Conservation (phyloP, 2,888 invertebrate genomes). For the Harmothoe impar region DNA sequence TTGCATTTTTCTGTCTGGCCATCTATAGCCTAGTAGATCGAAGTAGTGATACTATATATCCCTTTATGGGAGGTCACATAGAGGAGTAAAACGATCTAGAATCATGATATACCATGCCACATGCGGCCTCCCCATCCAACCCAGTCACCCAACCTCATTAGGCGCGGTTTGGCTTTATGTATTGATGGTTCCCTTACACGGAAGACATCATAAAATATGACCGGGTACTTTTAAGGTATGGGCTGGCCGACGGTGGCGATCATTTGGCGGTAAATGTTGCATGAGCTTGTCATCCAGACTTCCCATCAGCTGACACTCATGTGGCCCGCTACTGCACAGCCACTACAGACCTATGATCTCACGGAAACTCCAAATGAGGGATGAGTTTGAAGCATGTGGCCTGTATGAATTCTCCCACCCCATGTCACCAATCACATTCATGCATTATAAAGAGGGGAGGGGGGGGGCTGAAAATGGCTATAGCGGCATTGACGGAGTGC, state of each 20-base stretch:
- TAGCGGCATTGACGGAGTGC: too few relatives aligned
- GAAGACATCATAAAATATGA: constrained; percentile 16
- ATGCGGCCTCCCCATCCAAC: too few relatives aligned
- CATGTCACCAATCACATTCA: too few relatives aligned
- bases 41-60: too few relatives aligned
- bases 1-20: background rate
- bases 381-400: background rate
- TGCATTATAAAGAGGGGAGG: too few relatives aligned
- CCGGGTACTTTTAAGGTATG: constrained; percentile 30
- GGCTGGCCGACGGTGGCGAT: background rate
- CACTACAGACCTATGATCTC: background rate
- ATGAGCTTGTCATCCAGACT: constrained; percentile 4
- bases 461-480: too few relatives aligned
- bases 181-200: background rate
- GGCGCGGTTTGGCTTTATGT: background rate
- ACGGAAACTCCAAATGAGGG: constrained; percentile 9
- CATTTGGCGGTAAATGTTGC: constrained; percentile 27
- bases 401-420: background rate
- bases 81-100: too few relatives aligned
- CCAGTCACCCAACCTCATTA: background rate
- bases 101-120: too few relatives aligned
- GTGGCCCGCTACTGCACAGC: background rate
- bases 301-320: constrained; percentile 6
- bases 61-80: too few relatives aligned
- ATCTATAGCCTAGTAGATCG: too few relatives aligned